Base-by-base conservation (phyloP, 2,797 vertebrate genomes). In the Lagodon rhomboides region DNA sequence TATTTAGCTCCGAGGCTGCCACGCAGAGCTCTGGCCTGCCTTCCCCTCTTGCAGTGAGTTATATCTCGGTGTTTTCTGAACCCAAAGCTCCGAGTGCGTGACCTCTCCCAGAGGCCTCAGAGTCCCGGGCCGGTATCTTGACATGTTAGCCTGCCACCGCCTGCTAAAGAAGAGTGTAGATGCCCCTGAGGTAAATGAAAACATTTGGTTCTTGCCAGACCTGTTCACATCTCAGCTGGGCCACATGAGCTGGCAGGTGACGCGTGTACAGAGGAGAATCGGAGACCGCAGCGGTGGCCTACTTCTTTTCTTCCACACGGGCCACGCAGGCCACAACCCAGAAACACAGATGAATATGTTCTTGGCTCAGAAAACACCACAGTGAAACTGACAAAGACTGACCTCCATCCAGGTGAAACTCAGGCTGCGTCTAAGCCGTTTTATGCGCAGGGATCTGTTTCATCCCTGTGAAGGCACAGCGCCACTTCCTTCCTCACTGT, bases 121-220 rank as follows among this genome's bases (percentile, higher is more conserved):
- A 85, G 87, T 89, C 90, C 89, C 73, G 58, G 85, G 85, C 86
- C 76, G 43, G 77, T 87, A 86, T 91, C 91, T 85, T 87, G 92
- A 93, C 92, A 93, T 92, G 92, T 91, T 85, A 86, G 90, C 83
- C 87, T 88, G 92, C 91, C 90, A 80, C 89, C 81, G 78, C 87
- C 89, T 73, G 85, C 90, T 88, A 85, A 91, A 90, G 93, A 78
- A 87, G 87, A 91, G 90, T 83, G 90, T 85, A 88, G 89, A 87
- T 90, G 92, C 93, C 94, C 94, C 88, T 46, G 86, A 92, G 93
- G 92, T 94, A 94, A 93, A 94, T 89, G 91, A 92, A 94, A 94
- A 95, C 92, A 93, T 94, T 94, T 93, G 94, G 90, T 91, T 87
- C 90, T 93, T 94, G 93, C 92, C 94, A 95, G 91, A 94, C 86